A percentile compares a stretch with the other conserved stretches of the same genome.
Conservation (phyloP, 2,113 vertebrate genomes). For the Mormoops blainvillei region DNA sequence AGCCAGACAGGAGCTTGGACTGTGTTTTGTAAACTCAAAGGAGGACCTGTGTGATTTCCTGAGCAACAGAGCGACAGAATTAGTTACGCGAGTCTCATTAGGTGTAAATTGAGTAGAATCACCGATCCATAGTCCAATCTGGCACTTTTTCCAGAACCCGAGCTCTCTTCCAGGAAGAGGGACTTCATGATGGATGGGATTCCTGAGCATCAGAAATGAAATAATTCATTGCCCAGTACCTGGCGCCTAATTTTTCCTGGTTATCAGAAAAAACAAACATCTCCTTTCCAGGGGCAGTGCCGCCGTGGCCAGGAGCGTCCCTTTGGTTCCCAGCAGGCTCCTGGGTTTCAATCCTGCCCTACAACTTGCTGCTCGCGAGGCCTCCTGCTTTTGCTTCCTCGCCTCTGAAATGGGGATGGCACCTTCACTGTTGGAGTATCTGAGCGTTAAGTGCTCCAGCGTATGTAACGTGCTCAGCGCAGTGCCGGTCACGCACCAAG, state of each 20-base stretch:
- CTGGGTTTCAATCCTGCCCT: neutral
- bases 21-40: neutral
- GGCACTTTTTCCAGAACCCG: neutral
- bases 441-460: neutral
- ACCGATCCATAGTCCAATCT: neutral
- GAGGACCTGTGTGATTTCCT: neutral
- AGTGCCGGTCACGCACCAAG: neutral
- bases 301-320: rapidly evolving
- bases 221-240: neutral
- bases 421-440: neutral
- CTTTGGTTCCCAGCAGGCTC: neutral
- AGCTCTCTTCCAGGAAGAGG: neutral
- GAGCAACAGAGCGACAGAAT: neutral
- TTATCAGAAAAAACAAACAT: neutral
- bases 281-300: neutral
- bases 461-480: neutral
- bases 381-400: neutral
- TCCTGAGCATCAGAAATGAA: neutral
- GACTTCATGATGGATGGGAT: neutral
- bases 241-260: neutral
- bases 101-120: neutral
- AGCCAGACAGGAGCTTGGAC: neutral
- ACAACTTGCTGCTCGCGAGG: neutral
- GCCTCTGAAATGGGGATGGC: neutral
- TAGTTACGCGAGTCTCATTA: neutral